Conservation (phyloP, 2,888 invertebrate species). For the Cephus rjabovi region DNA sequence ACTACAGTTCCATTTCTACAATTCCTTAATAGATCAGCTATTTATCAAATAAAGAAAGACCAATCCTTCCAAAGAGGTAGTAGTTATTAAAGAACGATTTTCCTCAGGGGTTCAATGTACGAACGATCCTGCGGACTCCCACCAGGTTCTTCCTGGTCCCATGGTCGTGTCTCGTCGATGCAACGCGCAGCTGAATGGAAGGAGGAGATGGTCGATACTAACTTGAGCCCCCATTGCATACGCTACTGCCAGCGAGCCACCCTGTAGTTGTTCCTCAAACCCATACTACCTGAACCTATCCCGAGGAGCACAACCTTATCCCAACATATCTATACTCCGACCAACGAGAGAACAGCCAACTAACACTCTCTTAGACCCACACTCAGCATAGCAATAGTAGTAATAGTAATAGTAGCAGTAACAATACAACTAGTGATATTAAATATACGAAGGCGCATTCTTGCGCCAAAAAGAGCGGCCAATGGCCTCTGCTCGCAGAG, state of each 20-base stretch:
- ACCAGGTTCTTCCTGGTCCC: not conserved
- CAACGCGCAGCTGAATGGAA: slow-evolving; percentile 39
- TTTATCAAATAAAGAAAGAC: not conserved
- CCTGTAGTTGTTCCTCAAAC: not conserved
- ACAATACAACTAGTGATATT: not conserved
- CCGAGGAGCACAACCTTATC: no score
- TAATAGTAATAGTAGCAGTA: not conserved
- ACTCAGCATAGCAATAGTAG: no score
- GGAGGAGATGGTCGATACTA: slow-evolving; percentile 54
- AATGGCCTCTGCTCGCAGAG: not conserved
- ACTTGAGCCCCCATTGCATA: slow-evolving; percentile 23
- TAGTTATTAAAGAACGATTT: not conserved
- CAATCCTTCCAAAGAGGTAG: not conserved
- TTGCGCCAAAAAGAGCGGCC: not conserved
- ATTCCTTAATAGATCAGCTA: not conserved
- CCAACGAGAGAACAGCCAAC: no score
- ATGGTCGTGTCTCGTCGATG: not conserved
- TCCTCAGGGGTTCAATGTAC: not conserved
- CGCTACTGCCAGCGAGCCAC: slow-evolving; percentile 13
- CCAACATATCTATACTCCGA: no score
- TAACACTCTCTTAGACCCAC: no score
- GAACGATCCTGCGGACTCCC: not conserved
- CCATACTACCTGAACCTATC: not conserved
- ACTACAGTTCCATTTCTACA: not conserved
- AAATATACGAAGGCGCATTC: not conserved